Percentiles rank a stretch among this genome's conserved stretches.
phyloP scores from a whole-genome alignment of 2,113 vertebrate species.

The Smithornis capensis region DNA sequence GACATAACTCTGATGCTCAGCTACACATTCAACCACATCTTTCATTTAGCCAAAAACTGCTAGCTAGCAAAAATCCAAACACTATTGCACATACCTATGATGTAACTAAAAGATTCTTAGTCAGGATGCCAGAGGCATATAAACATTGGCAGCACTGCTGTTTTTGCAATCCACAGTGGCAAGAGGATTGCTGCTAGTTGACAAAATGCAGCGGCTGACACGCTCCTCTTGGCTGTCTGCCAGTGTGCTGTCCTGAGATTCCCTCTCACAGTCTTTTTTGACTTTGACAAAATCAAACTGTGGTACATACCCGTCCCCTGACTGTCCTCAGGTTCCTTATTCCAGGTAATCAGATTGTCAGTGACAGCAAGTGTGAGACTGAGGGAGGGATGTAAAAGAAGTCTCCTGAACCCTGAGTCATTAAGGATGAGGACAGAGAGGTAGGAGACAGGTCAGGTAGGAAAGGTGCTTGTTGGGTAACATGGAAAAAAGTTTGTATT shows the following conservation, averaged over 20 bases:
- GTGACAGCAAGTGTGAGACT: background rate
- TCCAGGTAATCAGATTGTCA: background rate
- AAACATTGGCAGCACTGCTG: slow-evolving; percentile 36
- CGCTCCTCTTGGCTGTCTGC: background rate
- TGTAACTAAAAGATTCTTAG: background rate
- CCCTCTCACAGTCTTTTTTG: background rate
- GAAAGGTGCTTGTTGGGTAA: background rate
- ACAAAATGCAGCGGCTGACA: slow-evolving; percentile 29
- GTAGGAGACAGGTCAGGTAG: background rate
- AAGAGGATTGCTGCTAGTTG: slow-evolving; percentile 13
- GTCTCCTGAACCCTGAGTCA: background rate
- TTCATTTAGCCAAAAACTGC: background rate
- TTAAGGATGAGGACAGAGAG: background rate
- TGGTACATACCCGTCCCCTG: background rate
- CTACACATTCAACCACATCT: background rate
- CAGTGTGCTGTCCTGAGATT: background rate
- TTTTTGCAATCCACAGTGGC: background rate
- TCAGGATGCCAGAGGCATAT: slow-evolving; percentile 9
- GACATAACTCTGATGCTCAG: background rate
- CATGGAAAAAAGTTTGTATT: background rate
- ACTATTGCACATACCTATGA: slow-evolving; percentile 9
- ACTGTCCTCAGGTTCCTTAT: background rate
- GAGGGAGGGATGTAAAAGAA: background rate
- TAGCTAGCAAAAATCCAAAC: background rate
- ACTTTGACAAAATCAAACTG: background rate